A percentile compares a stretch with the other conserved stretches of the same genome.
phyloP scores from a whole-genome alignment of 2,797 vertebrate genomes.

The Enteromius unitaeniatus region DNA sequence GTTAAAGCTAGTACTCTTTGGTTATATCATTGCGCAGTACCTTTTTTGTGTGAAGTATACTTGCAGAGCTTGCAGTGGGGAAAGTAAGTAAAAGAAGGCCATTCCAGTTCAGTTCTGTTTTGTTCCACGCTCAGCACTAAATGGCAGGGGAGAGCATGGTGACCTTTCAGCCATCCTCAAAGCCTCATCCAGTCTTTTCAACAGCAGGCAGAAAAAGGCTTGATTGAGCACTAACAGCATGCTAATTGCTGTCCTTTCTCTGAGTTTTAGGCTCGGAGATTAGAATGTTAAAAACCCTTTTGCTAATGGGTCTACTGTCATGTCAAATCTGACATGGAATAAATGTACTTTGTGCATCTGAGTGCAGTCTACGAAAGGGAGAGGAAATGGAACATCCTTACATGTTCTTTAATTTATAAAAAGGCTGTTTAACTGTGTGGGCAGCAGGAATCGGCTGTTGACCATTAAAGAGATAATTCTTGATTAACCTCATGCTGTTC shows the following conservation, averaged over 20 bases:
- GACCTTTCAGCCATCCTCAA: constrained; percentile 41
- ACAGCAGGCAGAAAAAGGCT: constrained; percentile 20
- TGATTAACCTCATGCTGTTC: not conserved
- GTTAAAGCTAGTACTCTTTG: not conserved
- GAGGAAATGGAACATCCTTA: constrained; percentile 9
- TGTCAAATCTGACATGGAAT: constrained; percentile 33
- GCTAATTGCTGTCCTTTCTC: constrained; percentile 52
- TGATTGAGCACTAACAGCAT: constrained; percentile 52
- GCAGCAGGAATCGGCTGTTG: not conserved
- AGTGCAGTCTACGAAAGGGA: not conserved
- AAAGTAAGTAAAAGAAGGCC: constrained; percentile 1
- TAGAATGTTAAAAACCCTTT: constrained; percentile 36
- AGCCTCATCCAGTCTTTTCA: constrained; percentile 34
- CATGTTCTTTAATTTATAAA: not conserved
- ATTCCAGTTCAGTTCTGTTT: constrained; percentile 7
- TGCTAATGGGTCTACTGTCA: constrained; percentile 37
- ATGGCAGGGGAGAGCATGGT: constrained; percentile 23
- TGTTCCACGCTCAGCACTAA: not conserved
- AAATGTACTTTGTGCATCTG: constrained; percentile 7
- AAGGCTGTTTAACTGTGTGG: constrained; percentile 18
- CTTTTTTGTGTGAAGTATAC: not conserved
- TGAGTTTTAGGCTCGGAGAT: constrained; percentile 28
- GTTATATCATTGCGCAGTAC: not conserved
- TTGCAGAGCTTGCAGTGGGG: constrained; percentile 8
- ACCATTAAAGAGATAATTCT: not conserved